Conservation (phyloP, 2,888 invertebrate species). For the Myopa testacea region DNA sequence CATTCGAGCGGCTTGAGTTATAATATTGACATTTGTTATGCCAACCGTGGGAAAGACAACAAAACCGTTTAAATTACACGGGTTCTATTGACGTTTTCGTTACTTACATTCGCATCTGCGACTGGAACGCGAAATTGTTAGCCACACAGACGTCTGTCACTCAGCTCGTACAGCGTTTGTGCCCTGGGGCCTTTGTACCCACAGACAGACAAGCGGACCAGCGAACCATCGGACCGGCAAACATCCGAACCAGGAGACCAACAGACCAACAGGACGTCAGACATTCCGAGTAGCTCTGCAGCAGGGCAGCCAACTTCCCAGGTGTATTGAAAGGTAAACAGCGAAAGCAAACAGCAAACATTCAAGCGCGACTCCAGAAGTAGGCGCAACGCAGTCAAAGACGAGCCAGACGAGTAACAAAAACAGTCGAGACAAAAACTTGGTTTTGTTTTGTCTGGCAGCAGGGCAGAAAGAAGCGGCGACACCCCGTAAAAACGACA, state of each 20-base stretch:
- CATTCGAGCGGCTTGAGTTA: too few species aligned
- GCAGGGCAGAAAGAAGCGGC: constrained; percentile 2
- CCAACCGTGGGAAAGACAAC: not conserved
- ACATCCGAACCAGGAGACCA: not conserved
- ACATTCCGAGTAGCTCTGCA: not conserved
- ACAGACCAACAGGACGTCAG: not conserved
- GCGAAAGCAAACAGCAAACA: constrained; percentile 5
- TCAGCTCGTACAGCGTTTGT: not conserved
- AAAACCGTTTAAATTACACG: not conserved
- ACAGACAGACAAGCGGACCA: not conserved
- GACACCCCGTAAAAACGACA: constrained; percentile 5
- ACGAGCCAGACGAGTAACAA: not conserved
- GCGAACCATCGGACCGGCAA: not conserved
- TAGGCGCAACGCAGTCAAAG: constrained; percentile 5
- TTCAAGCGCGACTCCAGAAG: constrained; percentile 18
- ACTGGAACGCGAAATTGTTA: not conserved
- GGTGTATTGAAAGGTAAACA: constrained; percentile 4
- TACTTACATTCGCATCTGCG: not conserved
- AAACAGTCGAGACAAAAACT: not conserved
- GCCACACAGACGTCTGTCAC: not conserved
- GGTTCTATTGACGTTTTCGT: not conserved
- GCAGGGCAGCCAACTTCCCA: not conserved
- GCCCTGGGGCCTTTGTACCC: not conserved
- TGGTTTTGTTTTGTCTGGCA: constrained; percentile 32
- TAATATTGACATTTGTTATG: not conserved